A percentile compares a stretch with the other conserved stretches of the same genome.
Conservation (phyloP, 2,888 invertebrate species). For the Helicoverpa assulta region DNA sequence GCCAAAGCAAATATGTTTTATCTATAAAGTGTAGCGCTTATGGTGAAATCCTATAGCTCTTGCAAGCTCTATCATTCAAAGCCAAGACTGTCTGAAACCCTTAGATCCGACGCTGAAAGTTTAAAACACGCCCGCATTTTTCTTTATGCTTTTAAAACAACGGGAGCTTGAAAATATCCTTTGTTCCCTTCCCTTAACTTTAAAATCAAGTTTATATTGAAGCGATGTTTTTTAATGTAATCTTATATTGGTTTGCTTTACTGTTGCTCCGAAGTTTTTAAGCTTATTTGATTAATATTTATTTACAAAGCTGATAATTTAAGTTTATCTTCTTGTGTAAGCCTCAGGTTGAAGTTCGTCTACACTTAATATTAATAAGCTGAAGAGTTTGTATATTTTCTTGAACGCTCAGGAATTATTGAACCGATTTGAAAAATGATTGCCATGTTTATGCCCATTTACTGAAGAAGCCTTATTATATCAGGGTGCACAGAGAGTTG, state of each 20-base stretch:
- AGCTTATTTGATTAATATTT: background rate
- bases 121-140: conserved; percentile 72
- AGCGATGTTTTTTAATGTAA: conserved; percentile 22
- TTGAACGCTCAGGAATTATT: no score
- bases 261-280: background rate
- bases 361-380: no score
- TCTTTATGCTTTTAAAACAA: conserved; percentile 66
- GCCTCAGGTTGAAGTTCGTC: no score
- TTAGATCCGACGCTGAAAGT: conserved; percentile 72
- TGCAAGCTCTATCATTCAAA: conserved; percentile 63
- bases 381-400: no score
- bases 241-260: conserved; percentile 8
- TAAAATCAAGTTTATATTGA: conserved; percentile 48
- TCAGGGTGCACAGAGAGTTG: no score
- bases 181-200: conserved; percentile 51
- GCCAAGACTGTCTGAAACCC: conserved; percentile 65
- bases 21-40: conserved; percentile 50
- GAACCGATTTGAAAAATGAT: no score
- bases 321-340: no score
- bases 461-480: no score
- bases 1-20: conserved; percentile 55
- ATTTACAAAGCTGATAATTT: background rate
- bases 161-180: conserved; percentile 55
- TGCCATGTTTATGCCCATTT: no score
- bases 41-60: conserved; percentile 64